These are phyloP conservation scores for Sarcophaga peregrina DNA, from an alignment of 1,140 invertebrate genomes.

Conservation along the genomic window DNA sequence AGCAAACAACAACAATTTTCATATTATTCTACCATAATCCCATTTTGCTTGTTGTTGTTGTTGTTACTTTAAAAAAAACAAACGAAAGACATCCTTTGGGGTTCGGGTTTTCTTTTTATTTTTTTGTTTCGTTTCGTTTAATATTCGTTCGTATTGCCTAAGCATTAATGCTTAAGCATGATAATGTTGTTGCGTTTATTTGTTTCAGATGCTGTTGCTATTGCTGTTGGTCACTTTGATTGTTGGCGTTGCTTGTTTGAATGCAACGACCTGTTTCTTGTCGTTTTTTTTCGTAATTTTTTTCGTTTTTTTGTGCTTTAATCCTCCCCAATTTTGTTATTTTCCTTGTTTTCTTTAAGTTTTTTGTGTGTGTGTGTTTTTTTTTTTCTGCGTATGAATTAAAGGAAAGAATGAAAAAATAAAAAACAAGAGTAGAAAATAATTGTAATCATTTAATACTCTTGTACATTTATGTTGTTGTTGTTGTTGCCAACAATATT, in stretches of 20 bases:
- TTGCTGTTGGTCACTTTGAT: conserved; percentile 32
- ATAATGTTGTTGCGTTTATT: conserved; percentile 24
- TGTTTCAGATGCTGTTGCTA: neutral
- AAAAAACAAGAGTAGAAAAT: neutral
- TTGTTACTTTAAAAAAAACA: neutral
- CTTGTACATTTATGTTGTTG: neutral
- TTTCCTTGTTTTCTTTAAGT: neutral
- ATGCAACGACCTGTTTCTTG: neutral
- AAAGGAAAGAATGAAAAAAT: too few species aligned
- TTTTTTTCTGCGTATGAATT: neutral
- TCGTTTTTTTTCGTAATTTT: neutral
- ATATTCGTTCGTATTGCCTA: too few species aligned
- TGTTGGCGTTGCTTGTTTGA: conserved; percentile 25
- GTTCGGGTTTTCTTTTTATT: neutral
- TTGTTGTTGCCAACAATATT: neutral
- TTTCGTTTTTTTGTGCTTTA: too few species aligned
- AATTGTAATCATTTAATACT: conserved; percentile 35
- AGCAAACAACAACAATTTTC: neutral
- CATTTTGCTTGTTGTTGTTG: neutral
- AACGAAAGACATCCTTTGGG: neutral
- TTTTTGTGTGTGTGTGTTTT: too few species aligned
- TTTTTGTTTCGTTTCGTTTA: too few species aligned
- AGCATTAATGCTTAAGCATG: conserved; percentile 36
- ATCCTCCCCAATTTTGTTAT: conserved; percentile 29
- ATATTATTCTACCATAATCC: neutral